Evolutionary conservation across 2,888 invertebrate genomes (phyloP).

Genomic region (Thereva nobilitata): DNA sequence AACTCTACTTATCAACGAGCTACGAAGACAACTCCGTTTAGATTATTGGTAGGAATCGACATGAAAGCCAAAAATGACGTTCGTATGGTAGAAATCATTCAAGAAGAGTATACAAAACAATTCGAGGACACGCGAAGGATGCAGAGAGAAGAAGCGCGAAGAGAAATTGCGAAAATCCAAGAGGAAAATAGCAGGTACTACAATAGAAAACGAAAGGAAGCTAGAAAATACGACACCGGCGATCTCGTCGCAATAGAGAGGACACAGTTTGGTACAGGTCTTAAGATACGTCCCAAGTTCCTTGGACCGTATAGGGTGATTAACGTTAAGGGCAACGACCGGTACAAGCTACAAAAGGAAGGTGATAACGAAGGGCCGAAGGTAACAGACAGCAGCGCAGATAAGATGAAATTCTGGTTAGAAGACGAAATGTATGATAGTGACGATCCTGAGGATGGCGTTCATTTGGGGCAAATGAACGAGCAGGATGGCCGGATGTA

Average conservation of each 20-base stretch:
- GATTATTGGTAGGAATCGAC: conserved; percentile 45
- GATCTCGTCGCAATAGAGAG: conserved; percentile 15
- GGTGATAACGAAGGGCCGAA: conserved; percentile 7
- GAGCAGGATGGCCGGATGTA: no score
- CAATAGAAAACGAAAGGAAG: conserved; percentile 8
- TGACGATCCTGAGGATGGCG: no score
- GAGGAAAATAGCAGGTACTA: background rate
- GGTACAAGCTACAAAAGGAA: background rate
- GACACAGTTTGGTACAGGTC: conserved; percentile 7
- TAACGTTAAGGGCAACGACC: background rate
- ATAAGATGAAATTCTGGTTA: conserved; percentile 6
- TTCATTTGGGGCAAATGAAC: no score
- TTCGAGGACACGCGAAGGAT: background rate
- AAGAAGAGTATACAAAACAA: conserved; percentile 14
- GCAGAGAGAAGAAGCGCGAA: conserved; percentile 4
- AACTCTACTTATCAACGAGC: conserved; percentile 44
- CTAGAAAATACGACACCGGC: conserved; percentile 1
- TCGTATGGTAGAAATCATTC: background rate
- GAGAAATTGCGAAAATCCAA: background rate
- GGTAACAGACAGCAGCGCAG: background rate
- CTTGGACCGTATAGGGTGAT: conserved; percentile 3
- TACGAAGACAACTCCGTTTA: conserved; percentile 44
- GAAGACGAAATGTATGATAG: background rate
- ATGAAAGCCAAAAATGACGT: background rate
- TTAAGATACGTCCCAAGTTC: conserved; percentile 16